Evolutionary conservation across 2,113 vertebrate genomes (phyloP).

Genomic region (Calcarius ornatus): DNA sequence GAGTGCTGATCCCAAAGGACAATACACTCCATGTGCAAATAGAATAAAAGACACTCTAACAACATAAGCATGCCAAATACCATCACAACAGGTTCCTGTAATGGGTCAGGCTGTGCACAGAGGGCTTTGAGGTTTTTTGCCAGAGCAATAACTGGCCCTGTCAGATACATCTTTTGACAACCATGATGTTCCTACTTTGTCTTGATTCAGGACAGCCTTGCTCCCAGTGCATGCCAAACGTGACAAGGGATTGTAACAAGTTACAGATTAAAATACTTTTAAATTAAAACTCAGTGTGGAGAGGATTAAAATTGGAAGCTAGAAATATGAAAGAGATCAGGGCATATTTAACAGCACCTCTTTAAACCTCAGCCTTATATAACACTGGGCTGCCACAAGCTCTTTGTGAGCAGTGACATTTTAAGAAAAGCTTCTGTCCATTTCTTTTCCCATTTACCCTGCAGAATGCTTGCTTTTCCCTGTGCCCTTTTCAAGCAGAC

Average conservation of each 20-base stretch:
- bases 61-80: background rate
- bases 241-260: background rate
- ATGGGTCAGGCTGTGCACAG: background rate
- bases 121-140: background rate
- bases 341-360: background rate
- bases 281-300: background rate
- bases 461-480: background rate
- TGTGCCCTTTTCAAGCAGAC: conserved; percentile 1
- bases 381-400: background rate
- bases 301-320: background rate
- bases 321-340: background rate
- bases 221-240: conserved; percentile 20
- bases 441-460: conserved; percentile 5
- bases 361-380: background rate
- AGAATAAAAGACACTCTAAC: background rate
- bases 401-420: conserved; percentile 22
- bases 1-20: background rate
- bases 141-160: conserved; percentile 16
- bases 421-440: background rate
- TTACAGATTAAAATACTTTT: background rate
- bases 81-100: background rate
- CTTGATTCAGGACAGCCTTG: conserved; percentile 40
- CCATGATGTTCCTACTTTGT: conserved; percentile 31
- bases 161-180: conserved; percentile 44
- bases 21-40: background rate